Evolutionary conservation across 1,140 invertebrate genomes (phyloP).

Genomic region (Cydia pomonella): DNA sequence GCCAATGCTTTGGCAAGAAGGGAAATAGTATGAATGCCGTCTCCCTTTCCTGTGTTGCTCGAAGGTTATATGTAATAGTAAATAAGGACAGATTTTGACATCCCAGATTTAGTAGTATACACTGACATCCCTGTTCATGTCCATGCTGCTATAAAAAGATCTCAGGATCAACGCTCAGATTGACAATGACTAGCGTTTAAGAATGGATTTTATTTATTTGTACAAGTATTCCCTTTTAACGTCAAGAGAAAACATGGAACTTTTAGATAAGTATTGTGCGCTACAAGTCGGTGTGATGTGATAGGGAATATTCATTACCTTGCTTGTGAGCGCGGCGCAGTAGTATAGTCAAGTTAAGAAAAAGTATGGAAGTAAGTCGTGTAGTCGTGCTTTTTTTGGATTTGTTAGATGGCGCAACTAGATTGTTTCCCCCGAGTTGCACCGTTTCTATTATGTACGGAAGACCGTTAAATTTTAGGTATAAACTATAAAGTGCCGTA

Average conservation of each 20-base stretch:
- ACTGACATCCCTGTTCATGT: constrained; percentile 42
- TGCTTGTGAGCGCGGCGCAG: not conserved
- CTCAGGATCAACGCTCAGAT: constrained; percentile 66
- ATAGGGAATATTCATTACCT: constrained; percentile 43
- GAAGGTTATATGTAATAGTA: too few relatives aligned
- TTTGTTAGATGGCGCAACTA: too few relatives aligned
- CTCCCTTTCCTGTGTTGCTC: too few relatives aligned
- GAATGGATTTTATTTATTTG: constrained; percentile 73
- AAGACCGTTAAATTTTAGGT: too few relatives aligned
- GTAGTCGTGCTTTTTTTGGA: too few relatives aligned
- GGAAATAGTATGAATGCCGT: too few relatives aligned
- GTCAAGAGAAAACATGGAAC: constrained; percentile 69
- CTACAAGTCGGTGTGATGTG: constrained; percentile 47
- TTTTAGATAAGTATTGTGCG: constrained; percentile 73
- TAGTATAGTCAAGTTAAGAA: too few relatives aligned
- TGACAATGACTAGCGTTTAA: constrained; percentile 78
- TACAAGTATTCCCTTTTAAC: constrained; percentile 79
- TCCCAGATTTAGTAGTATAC: not conserved
- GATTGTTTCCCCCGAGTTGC: too few relatives aligned
- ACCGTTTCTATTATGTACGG: too few relatives aligned
- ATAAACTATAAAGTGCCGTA: too few relatives aligned
- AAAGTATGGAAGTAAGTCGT: too few relatives aligned
- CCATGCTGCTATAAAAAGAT: constrained; percentile 74
- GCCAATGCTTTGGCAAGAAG: too few relatives aligned
- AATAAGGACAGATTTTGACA: not conserved